Evolutionary conservation across 2,113 vertebrate genomes (phyloP), one percentile per base, ranked within the genome.

Genomic region (Synchiropus splendidus): DNA sequence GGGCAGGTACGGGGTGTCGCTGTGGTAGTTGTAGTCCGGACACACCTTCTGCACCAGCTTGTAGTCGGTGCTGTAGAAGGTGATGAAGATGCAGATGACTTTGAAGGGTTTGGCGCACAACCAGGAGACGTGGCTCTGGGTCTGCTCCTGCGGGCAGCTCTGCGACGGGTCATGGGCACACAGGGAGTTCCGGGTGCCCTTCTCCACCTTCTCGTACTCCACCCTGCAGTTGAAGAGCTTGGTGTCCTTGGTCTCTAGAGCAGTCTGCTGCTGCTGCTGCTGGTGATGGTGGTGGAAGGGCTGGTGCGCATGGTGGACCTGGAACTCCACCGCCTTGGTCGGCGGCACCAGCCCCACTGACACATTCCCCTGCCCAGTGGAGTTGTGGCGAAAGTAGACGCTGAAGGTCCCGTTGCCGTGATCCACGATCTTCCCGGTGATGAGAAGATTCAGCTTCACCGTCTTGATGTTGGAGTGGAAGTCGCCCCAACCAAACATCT

Each of bases 31-130:
- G 88, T 98, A 99, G 75, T 99, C 95, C 3, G 95, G 94, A 78
- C 95, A 99, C 74, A 99, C 93, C 79, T 99, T 98, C 86, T 99
- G 94, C 83, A 98, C 92, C 84, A 99, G 89, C 89, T 95, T 97
- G 88, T 98, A 99, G 83, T 98, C 92, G 77, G 92, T 90, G 85
- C 95, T 99, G 89, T 92, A 90, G 90, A 97, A 99, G 77, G 91
- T 92, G 81, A 99, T 92, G 87, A 97, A 99, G 89, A 99, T 98
- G 79, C 95, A 99, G 88, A 99, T 99, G 82, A 99, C 95, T 78
- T 97, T 99, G 79, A 99, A 98, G 67, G 95, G 95, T 80, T 99
- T 99, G 73, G 95, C 94, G 80, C 95, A 99, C 59, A 97, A 87
- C 95, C 95, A 98, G 58, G 94, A 97, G 31, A 99, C 90, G 0